Percentiles rank a stretch among this genome's conserved stretches.
These are phyloP conservation scores for Xanthostigma xanthostigma DNA, from an alignment of 2,888 invertebrate genomes.

Conservation along the genomic window DNA sequence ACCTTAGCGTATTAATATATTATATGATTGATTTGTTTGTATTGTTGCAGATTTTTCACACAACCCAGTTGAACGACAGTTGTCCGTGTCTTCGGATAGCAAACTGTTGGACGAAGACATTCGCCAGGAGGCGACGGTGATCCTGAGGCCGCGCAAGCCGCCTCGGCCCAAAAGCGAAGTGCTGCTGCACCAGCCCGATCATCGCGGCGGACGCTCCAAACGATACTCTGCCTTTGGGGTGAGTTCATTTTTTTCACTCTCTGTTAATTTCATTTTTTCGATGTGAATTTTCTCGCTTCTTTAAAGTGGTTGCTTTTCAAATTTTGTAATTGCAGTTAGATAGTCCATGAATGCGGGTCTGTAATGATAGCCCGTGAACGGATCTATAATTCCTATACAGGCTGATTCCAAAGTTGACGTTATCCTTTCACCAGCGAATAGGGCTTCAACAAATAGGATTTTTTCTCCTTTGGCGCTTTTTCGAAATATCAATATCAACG, in stretches of 20 bases:
- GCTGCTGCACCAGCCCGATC: slow-evolving; percentile 61
- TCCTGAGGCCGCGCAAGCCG: slow-evolving; percentile 79
- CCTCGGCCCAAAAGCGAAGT: slow-evolving; percentile 94
- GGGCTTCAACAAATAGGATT: too few relatives aligned
- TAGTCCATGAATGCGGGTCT: too few relatives aligned
- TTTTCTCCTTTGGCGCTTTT: too few relatives aligned
- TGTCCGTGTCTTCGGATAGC: slow-evolving; percentile 85
- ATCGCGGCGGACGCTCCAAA: slow-evolving; percentile 59
- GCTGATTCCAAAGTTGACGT: too few relatives aligned
- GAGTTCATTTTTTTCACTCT: slow-evolving; percentile 30
- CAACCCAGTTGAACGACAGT: slow-evolving; percentile 74
- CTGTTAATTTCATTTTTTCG: background rate
- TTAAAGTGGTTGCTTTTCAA: too few relatives aligned
- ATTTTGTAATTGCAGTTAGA: too few relatives aligned
- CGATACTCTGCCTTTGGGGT: slow-evolving; percentile 96
- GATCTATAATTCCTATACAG: too few relatives aligned
- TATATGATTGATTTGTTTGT: slow-evolving; percentile 8
- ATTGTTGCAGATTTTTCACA: slow-evolving; percentile 48
- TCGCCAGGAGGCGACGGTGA: slow-evolving; percentile 75
- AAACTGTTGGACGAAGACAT: slow-evolving; percentile 83
- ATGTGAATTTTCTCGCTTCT: background rate
- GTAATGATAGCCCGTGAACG: too few relatives aligned
- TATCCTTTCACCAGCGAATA: too few relatives aligned
- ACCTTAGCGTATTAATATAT: too few relatives aligned
- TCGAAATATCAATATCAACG: too few relatives aligned